Percentiles rank a stretch among this genome's conserved stretches.
These are phyloP conservation scores for Budorcas taxicolor DNA, from an alignment of 2,113 vertebrate species.

Conservation along the genomic window DNA sequence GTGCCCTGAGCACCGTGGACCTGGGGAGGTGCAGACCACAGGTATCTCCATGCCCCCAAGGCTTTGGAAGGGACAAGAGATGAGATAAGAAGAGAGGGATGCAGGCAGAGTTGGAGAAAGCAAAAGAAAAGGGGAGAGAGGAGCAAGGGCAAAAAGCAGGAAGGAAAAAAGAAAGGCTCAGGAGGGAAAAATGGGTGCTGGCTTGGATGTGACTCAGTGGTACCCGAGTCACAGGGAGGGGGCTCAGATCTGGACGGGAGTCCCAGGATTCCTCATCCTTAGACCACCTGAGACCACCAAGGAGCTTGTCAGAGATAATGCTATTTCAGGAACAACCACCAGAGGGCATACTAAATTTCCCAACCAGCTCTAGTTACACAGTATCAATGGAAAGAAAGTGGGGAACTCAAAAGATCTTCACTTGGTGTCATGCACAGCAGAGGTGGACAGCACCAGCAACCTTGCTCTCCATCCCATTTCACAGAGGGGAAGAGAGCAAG, in stretches of 20 bases:
- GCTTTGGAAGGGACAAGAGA: neutral
- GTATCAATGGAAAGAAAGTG: accelerated
- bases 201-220: neutral
- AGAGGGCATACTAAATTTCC: neutral
- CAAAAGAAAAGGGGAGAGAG: neutral
- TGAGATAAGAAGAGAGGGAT: neutral
- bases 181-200: neutral
- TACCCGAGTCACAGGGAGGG: neutral
- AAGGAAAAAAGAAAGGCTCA: neutral
- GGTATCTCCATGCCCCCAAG: too few species aligned
- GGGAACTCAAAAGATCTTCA: neutral
- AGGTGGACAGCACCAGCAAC: neutral
- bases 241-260: neutral
- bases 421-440: accelerated
- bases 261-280: neutral
- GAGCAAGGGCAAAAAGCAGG: neutral
- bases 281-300: neutral
- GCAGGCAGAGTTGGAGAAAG: neutral
- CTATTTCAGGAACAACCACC: neutral
- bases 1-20: accelerated
- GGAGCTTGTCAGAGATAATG: neutral
- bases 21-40: neutral
- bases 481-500: neutral
- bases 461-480: neutral
- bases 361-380: accelerated